Evolutionary conservation across 2,113 vertebrate genomes (phyloP).

Genomic region (Hypomesus transpacificus): DNA sequence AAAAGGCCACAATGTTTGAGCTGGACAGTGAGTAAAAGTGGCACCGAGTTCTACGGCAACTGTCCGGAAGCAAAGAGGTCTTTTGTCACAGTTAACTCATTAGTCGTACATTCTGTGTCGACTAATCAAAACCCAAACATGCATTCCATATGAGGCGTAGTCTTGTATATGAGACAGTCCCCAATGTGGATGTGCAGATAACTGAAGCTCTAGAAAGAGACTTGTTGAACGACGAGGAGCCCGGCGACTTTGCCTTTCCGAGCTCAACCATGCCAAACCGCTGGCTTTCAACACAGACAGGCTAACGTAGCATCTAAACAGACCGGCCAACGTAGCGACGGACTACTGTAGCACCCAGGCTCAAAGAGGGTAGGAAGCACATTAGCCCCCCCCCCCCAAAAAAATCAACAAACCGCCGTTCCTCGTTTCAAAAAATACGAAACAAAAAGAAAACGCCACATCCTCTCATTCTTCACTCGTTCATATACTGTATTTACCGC

Average conservation of each 20-base stretch:
- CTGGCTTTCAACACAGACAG: not conserved
- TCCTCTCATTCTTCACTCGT: conserved; percentile 42
- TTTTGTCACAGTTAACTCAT: conserved; percentile 55
- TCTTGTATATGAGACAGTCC: conserved; percentile 23
- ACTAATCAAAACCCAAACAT: conserved; percentile 17
- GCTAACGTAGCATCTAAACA: too few relatives aligned
- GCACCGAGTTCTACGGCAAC: conserved; percentile 28
- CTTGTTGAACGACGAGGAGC: not conserved
- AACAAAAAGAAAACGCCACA: conserved; percentile 19
- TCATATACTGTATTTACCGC: conserved; percentile 33
- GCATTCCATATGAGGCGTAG: conserved; percentile 6
- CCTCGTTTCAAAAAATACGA: not conserved
- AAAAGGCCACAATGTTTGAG: conserved; percentile 69
- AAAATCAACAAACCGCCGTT: not conserved
- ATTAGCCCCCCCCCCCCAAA: conserved; percentile 14
- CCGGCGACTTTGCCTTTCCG: not conserved
- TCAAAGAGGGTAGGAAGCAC: conserved; percentile 14
- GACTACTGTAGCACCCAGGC: conserved; percentile 45
- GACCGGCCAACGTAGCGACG: not conserved
- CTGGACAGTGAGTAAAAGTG: conserved; percentile 42
- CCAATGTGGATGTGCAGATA: conserved; percentile 23
- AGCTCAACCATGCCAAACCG: not conserved
- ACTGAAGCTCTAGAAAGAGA: not conserved
- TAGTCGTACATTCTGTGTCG: conserved; percentile 24
- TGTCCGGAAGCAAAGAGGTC: conserved; percentile 24